phyloP scores from a whole-genome alignment of 2,797 vertebrate genomes.

The Tangara arthus region DNA sequence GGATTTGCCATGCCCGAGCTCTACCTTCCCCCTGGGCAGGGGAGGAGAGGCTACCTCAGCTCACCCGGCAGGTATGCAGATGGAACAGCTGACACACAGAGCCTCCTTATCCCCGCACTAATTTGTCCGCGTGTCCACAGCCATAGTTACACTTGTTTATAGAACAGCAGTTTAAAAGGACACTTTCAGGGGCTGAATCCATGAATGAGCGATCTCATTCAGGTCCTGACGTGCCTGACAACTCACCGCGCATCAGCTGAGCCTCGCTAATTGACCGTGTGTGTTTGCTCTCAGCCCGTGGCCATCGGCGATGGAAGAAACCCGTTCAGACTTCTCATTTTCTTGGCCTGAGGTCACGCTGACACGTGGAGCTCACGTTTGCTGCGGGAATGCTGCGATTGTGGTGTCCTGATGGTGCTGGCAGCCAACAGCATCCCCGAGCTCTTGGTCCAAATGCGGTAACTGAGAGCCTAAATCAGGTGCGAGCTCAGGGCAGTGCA shows the following conservation, averaged over 20 bases:
- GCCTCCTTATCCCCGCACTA: background rate
- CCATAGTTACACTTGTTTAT: background rate
- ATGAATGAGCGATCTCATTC: slow-evolving; percentile 53
- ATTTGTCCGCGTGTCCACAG: slow-evolving; percentile 11
- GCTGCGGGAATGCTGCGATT: background rate
- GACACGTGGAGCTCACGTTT: background rate
- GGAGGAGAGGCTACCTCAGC: background rate
- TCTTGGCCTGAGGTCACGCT: slow-evolving; percentile 22
- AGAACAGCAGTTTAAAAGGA: background rate
- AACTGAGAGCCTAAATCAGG: background rate
- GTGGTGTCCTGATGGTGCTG: background rate
- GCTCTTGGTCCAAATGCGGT: background rate
- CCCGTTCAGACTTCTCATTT: background rate
- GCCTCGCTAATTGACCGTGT: slow-evolving; percentile 31
- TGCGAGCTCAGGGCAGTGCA: background rate
- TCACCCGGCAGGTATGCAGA: background rate
- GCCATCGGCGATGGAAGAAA: background rate
- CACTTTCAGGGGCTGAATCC: background rate
- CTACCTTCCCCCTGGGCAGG: background rate
- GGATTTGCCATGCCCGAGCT: background rate
- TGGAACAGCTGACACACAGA: background rate
- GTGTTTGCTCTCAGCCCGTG: slow-evolving; percentile 27
- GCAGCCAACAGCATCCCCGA: background rate
- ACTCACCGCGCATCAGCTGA: background rate
- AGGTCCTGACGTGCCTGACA: slow-evolving; percentile 24